These are phyloP conservation scores for Lutra lutra DNA, from an alignment of 2,797 vertebrate genomes.

Conservation along the genomic window DNA sequence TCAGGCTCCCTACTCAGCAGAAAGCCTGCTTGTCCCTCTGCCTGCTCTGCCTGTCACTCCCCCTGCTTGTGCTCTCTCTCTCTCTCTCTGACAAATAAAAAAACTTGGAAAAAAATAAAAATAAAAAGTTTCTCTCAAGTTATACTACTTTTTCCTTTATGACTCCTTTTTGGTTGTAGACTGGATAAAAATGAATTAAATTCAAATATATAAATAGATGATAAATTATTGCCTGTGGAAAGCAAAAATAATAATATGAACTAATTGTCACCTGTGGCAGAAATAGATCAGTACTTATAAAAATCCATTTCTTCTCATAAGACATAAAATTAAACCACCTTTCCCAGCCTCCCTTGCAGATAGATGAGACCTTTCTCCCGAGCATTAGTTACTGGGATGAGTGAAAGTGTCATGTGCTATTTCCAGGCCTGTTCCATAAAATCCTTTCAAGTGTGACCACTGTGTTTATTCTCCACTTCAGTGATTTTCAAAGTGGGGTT, in stretches of 20 bases:
- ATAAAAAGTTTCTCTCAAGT: background rate
- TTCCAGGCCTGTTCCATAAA: background rate
- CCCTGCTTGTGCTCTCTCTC: no score
- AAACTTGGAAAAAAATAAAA: no score
- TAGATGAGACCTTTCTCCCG: background rate
- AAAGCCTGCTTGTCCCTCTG: no score
- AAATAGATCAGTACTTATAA: background rate
- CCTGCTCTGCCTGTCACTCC: no score
- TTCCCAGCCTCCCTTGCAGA: background rate
- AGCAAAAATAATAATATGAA: background rate
- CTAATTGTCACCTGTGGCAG: background rate
- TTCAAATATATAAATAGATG: background rate
- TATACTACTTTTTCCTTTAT: constrained; percentile 4
- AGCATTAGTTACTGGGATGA: background rate
- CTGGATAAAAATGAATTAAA: background rate
- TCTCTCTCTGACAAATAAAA: no score
- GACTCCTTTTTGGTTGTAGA: background rate
- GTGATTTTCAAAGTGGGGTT: background rate
- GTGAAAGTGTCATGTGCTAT: background rate
- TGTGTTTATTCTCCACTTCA: background rate
- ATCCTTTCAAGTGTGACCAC: background rate
- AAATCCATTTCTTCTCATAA: background rate
- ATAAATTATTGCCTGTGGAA: background rate
- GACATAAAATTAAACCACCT: background rate
- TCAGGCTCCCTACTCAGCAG: no score